A percentile compares a stretch with the other conserved stretches of the same genome.
Evolutionary conservation across 2,888 invertebrate species (phyloP).

Genomic region (Sarcophaga subvicina): DNA sequence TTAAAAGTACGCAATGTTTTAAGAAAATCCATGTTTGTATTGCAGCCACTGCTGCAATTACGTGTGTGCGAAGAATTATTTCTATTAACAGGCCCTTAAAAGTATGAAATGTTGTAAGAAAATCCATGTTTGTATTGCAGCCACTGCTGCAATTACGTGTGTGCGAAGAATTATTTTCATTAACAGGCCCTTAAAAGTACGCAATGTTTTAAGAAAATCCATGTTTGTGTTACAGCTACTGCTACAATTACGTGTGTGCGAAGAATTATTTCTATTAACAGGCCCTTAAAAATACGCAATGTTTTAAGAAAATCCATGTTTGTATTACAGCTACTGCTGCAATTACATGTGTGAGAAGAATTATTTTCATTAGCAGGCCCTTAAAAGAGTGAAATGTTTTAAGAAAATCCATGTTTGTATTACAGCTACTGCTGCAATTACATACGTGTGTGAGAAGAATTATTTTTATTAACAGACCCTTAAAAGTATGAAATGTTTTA

Average conservation of each 20-base stretch:
- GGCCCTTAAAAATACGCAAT: slow-evolving; percentile 20
- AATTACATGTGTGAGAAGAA: not conserved
- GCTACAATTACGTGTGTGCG: not conserved
- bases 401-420: slow-evolving; percentile 24
- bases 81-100: slow-evolving; percentile 19
- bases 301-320: slow-evolving; percentile 12
- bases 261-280: not conserved
- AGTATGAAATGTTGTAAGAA: not conserved
- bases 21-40: slow-evolving; percentile 50
- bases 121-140: slow-evolving; percentile 41
- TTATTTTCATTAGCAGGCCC: not conserved
- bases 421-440: not conserved
- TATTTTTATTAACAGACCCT: not conserved
- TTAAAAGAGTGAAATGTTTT: slow-evolving; percentile 14
- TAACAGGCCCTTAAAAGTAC: slow-evolving; percentile 21
- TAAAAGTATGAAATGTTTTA: slow-evolving; percentile 17
- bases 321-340: not conserved
- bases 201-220: too few relatives aligned
- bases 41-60: not conserved
- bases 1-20: too few relatives aligned
- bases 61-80: not conserved
- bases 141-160: not conserved
- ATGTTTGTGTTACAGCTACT: slow-evolving; percentile 32
- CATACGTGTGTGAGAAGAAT: not conserved
- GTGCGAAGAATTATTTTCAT: not conserved